A percentile compares a stretch with the other conserved stretches of the same genome.
These are phyloP conservation scores for Cyprinus carpio DNA, from an alignment of 2,113 vertebrate genomes.

Conservation along the genomic window DNA sequence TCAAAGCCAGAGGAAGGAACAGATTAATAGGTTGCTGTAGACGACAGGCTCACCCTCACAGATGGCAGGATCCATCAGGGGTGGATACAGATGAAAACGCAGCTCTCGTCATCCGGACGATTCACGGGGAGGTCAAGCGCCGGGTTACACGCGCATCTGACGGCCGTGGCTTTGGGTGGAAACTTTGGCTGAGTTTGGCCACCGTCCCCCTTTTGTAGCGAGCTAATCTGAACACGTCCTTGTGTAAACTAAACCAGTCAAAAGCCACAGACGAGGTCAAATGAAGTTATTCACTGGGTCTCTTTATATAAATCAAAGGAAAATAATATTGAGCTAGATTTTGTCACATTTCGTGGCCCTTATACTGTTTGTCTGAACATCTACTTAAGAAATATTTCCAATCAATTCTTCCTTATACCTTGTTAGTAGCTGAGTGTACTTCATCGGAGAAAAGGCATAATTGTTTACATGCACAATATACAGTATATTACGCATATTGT, in stretches of 20 bases:
- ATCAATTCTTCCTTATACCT: background rate
- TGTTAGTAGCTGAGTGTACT: no score
- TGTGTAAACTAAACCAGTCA: background rate
- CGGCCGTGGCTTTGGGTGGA: background rate
- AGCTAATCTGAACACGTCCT: constrained; percentile 18
- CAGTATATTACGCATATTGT: no score
- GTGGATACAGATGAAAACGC: constrained; percentile 52
- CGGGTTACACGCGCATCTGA: constrained; percentile 7
- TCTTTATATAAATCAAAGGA: background rate
- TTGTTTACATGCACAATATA: no score
- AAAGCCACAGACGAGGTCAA: background rate
- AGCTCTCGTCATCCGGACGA: constrained; percentile 28
- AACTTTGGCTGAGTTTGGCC: background rate
- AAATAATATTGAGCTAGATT: background rate
- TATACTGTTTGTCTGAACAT: background rate
- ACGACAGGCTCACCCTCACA: constrained; percentile 60
- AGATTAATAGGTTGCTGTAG: constrained; percentile 69
- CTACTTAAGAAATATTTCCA: background rate
- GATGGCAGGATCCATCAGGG: constrained; percentile 64
- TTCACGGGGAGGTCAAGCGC: constrained; percentile 17
- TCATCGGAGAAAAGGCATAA: no score
- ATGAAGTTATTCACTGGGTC: background rate
- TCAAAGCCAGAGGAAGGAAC: constrained; percentile 64
- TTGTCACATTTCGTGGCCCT: background rate
- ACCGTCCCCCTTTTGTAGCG: background rate